Percentiles rank a stretch among this genome's conserved stretches.
These are phyloP conservation scores for Melanotaenia maccullochi DNA, from an alignment of 2,797 vertebrate species.

Conservation along the genomic window DNA sequence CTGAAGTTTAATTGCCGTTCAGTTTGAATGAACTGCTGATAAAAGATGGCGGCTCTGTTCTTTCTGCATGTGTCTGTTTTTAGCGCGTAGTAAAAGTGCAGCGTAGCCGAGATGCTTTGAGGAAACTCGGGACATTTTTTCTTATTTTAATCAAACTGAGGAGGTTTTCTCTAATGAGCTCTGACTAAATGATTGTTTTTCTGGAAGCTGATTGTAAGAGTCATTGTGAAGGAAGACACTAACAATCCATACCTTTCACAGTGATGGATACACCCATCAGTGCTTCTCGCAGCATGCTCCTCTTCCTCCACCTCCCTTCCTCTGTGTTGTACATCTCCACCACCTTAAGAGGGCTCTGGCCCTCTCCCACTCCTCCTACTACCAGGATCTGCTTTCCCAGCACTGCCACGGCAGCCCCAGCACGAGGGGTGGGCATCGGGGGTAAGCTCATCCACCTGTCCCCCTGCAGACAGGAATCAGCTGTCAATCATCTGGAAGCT, in stretches of 20 bases:
- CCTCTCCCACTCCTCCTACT: conserved; percentile 91
- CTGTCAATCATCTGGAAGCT: background rate
- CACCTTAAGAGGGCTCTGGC: conserved; percentile 91
- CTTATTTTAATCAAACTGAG: background rate
- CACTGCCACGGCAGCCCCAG: conserved; percentile 88
- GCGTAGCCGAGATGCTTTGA: background rate
- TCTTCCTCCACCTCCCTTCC: conserved; percentile 95
- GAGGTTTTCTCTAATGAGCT: background rate
- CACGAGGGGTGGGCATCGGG: conserved; percentile 91
- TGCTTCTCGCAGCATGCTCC: conserved; percentile 89
- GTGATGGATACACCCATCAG: conserved; percentile 94
- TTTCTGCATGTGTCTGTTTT: no score
- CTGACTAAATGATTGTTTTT: no score
- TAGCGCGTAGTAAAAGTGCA: no score
- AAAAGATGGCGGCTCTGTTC: no score
- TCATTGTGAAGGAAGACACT: background rate
- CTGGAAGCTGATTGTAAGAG: background rate
- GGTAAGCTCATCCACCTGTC: conserved; percentile 91
- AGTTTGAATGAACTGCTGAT: no score
- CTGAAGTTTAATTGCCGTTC: no score
- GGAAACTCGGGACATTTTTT: background rate
- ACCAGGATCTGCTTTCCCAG: conserved; percentile 95
- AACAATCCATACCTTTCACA: conserved; percentile 87
- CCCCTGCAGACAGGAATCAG: conserved; percentile 73
- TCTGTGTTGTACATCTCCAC: conserved; percentile 95